Evolutionary conservation across 2,797 vertebrate species (phyloP).

Genomic region (Gymnothorax javanicus): DNA sequence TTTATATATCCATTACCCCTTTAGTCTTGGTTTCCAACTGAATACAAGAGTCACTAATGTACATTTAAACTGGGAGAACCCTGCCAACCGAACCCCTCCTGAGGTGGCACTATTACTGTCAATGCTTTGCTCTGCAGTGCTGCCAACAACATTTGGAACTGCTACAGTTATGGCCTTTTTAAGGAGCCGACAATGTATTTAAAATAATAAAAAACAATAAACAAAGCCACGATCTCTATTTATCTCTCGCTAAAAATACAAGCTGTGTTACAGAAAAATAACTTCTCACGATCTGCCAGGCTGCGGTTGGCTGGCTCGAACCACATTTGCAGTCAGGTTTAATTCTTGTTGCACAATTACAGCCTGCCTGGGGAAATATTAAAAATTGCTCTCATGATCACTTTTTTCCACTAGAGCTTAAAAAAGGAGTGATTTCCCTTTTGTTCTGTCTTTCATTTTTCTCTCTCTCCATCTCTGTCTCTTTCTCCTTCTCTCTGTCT

Average conservation of each 20-base stretch:
- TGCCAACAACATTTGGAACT: background rate
- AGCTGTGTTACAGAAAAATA: background rate
- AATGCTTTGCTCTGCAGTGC: background rate
- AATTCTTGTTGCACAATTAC: background rate
- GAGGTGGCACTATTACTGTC: background rate
- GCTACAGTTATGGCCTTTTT: background rate
- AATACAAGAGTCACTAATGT: background rate
- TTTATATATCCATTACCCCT: background rate
- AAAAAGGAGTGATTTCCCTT: constrained; percentile 15
- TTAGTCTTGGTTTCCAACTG: background rate
- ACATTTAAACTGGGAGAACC: background rate
- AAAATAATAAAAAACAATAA: background rate
- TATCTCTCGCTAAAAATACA: background rate
- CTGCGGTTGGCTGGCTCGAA: background rate
- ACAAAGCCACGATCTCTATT: background rate
- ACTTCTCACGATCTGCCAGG: background rate
- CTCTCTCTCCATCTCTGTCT: background rate
- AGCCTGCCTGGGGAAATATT: background rate
- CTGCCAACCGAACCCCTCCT: background rate
- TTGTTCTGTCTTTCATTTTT: constrained; percentile 33
- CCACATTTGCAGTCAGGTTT: background rate
- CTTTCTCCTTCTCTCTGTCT: background rate
- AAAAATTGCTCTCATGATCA: background rate
- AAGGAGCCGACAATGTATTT: background rate
- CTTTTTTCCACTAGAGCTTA: no score